Base-by-base conservation (phyloP, 2,113 vertebrate genomes). In the Actinemys pallida region DNA sequence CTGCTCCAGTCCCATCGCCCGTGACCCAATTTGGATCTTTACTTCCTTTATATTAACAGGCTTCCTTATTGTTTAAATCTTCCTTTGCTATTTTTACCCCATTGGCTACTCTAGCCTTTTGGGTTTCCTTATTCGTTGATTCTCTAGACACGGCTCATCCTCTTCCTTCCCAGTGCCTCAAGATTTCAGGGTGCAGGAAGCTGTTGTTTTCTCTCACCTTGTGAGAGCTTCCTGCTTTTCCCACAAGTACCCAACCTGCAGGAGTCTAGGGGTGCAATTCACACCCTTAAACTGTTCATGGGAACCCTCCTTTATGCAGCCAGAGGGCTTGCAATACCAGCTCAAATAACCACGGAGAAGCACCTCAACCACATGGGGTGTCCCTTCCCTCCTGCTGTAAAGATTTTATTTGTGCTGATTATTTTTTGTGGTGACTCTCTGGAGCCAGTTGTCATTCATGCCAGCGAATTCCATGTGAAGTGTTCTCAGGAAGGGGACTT, bases 51-150 rank as follows among this genome's bases (percentile, higher is more conserved):
- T 93, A 3, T 89, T 52, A 1, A 29, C 72, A 94, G 89, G 91
- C 5, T 2, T 8, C 5, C 94, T 53, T 83, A 81, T 89, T 89
- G 85, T 95, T 83, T 87, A 87, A 50, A 6, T 91, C 90, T 84
- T 87, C 49, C 25, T 25, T 35, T 56, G 81, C 81, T 93, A 69
- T 97, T 98, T 95, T 94, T 94, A 0, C 87, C 49, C 92, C 69
- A 75, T 84, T 90, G 78, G 11, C 84, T 92, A 29, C 62, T 86
- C 92, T 82, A 8, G 39, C 85, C 29, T 88, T 89, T 76, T 65
- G 83, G 39, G 42, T 47, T 47, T 29, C 17, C 17, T 0, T 1
- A 3, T 29, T 87, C 76, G 5, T 12, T 31, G 27, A 24, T 87
- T 85, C 62, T 87, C 57, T 89, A 90, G 81, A 5, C 29, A 1